phyloP scores from a whole-genome alignment of 2,888 invertebrate species.

The Girardia tigrina region DNA sequence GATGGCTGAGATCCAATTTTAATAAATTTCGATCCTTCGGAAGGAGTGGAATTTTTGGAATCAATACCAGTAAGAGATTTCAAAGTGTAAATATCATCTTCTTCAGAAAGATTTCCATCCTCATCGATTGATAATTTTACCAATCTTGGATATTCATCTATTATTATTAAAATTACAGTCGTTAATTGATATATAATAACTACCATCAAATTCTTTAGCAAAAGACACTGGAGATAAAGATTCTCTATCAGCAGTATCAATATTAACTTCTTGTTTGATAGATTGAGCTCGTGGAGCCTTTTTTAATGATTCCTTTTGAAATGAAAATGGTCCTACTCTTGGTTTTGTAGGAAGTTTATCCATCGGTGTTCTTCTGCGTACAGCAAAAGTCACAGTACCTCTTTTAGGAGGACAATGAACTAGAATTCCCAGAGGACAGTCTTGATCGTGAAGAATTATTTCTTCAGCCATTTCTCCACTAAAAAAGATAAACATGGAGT shows the following conservation, averaged over 20 bases:
- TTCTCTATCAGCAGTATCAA: too few species aligned
- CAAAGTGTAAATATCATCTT: background rate
- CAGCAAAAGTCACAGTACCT: slow-evolving; percentile 91
- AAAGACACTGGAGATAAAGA: background rate
- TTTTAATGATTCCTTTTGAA: slow-evolving; percentile 41
- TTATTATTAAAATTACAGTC: background rate
- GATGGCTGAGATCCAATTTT: background rate
- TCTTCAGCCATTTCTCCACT: slow-evolving; percentile 52
- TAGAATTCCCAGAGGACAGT: slow-evolving; percentile 77
- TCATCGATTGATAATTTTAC: background rate
- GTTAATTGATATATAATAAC: background rate
- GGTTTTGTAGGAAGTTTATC: slow-evolving; percentile 63
- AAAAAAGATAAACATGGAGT: too few species aligned
- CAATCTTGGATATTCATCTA: background rate
- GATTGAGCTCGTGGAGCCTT: background rate
- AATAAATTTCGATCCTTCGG: slow-evolving; percentile 5
- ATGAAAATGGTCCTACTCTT: slow-evolving; percentile 40
- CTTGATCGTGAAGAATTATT: slow-evolving; percentile 85
- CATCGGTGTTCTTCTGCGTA: slow-evolving; percentile 77
- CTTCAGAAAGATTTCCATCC: background rate
- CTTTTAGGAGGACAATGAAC: slow-evolving; percentile 25
- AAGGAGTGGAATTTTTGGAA: background rate
- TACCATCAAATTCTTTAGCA: background rate
- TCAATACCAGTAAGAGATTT: background rate
- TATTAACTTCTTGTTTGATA: background rate